Evolutionary conservation across 1,140 invertebrate species (phyloP), one percentile per base, ranked within the genome.

Genomic region (Teleopsis dalmanni): DNA sequence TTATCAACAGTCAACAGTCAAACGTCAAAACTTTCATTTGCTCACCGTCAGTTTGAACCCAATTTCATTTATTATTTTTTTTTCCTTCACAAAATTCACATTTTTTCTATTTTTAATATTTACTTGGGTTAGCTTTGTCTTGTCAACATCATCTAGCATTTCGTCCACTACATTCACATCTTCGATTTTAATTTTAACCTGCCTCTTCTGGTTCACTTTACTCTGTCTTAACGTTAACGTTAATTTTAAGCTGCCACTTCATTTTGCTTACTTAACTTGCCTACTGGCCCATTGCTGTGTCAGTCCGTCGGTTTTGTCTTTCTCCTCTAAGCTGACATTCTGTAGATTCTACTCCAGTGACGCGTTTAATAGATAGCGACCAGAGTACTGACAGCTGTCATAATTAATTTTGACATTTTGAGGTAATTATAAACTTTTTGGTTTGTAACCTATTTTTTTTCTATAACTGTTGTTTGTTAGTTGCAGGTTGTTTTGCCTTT

Each of bases 11-110:
- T 29, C 21, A 40, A 33, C 25, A 31, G 41, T 13, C 16, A 43
- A 43, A 43, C 31, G 41, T 43, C 41, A 43, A 43, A 43, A 43
- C 27, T 29, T 31, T 43, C 31, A 43, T 29, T 43, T 43, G 16
- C 21, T 13, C 18, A 31, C 41, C n/a, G n/a, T n/a, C n/a, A n/a
- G n/a, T n/a, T n/a, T n/a, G n/a, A n/a, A n/a, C n/a, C n/a, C 54
- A 48, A 56, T 48, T 60, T 62, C 62, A 63, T 62, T 57, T 47
- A 46, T 52, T 49, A 54, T 31, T 31, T 31, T 31, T 31, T 13
- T 8, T 31, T 31, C 27, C 8, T 31, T 31, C 27, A 31, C 13
- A 9, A 13, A 8, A 31, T 13, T 8, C 27, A n/a, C n/a, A n/a
- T 5, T 14, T 40, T 21, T 9, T 13, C 13, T 6, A 5, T 43